Evolutionary conservation across 2,113 vertebrate genomes (phyloP).

Genomic region (Neotragus moschatus): DNA sequence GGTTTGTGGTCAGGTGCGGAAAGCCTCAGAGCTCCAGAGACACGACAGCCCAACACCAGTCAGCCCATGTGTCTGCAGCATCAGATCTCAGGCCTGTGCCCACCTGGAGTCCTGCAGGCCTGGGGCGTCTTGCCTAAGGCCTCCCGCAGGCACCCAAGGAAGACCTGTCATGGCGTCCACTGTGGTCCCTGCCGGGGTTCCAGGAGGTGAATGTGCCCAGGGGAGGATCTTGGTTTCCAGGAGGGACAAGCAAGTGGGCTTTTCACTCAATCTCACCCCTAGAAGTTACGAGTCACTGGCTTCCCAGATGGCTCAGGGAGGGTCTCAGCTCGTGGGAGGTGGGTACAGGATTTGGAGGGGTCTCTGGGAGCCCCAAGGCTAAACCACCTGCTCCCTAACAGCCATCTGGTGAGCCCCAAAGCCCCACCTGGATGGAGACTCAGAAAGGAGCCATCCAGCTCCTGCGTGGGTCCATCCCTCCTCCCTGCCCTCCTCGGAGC

Average conservation of each 20-base stretch:
- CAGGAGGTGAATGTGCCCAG: accelerated
- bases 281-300: accelerated
- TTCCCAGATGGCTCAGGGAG: too few relatives aligned
- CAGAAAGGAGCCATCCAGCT: not conserved
- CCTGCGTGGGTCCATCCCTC: accelerated
- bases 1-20: not conserved
- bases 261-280: not conserved
- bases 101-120: not conserved
- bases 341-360: accelerated
- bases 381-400: accelerated
- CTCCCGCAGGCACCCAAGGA: not conserved
- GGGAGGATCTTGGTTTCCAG: not conserved
- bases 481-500: not conserved
- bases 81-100: not conserved
- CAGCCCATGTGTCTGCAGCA: accelerated
- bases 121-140: too few relatives aligned
- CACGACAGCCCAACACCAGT: accelerated
- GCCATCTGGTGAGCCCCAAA: accelerated
- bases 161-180: not conserved
- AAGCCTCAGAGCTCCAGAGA: not conserved
- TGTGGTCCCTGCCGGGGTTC: accelerated
- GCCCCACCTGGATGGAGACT: accelerated
- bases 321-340: accelerated
- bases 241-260: accelerated
- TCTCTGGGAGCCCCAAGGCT: not conserved